A percentile compares a stretch with the other conserved stretches of the same genome.
Conservation (phyloP, 1,140 invertebrate species). For the Doryteuthis pealeii region DNA sequence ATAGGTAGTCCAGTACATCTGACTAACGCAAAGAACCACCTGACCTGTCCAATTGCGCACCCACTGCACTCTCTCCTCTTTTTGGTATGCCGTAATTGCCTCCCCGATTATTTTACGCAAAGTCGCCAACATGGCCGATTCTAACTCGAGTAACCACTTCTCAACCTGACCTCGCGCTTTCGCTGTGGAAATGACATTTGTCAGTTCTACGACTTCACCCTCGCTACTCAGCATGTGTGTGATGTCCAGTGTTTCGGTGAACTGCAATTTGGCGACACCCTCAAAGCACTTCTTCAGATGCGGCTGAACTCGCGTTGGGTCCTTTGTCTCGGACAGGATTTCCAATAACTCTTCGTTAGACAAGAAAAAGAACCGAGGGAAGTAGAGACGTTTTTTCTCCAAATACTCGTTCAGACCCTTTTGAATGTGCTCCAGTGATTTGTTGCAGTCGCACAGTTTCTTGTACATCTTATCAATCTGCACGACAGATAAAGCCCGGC, state of each 20-base stretch:
- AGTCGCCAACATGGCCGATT: slow-evolving; percentile 83
- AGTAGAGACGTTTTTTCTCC: slow-evolving; percentile 92
- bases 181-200: slow-evolving; percentile 73
- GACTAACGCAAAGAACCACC: slow-evolving; percentile 78
- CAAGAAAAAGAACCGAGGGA: slow-evolving; percentile 95
- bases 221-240: slow-evolving; percentile 85
- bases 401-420: slow-evolving; percentile 89
- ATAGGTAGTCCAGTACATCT: slow-evolving; percentile 84
- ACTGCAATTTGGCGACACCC: no score
- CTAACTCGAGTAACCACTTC: slow-evolving; percentile 90
- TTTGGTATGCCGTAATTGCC: slow-evolving; percentile 72
- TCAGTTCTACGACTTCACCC: slow-evolving; percentile 76
- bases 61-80: slow-evolving; percentile 72
- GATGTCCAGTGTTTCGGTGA: slow-evolving; percentile 65
- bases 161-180: slow-evolving; percentile 84
- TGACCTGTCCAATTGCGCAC: slow-evolving; percentile 85
- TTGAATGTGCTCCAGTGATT: slow-evolving; percentile 84
- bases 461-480: slow-evolving; percentile 92
- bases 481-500: slow-evolving; percentile 71
- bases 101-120: slow-evolving; percentile 68
- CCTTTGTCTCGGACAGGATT: slow-evolving; percentile 95
- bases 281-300: no score
- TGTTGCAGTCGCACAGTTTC: slow-evolving; percentile 84
- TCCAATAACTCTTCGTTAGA: slow-evolving; percentile 96
- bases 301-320: slow-evolving; percentile 70